Evolutionary conservation across 2,797 vertebrate species (phyloP).

Genomic region (Pseudochirops corinnae): DNA sequence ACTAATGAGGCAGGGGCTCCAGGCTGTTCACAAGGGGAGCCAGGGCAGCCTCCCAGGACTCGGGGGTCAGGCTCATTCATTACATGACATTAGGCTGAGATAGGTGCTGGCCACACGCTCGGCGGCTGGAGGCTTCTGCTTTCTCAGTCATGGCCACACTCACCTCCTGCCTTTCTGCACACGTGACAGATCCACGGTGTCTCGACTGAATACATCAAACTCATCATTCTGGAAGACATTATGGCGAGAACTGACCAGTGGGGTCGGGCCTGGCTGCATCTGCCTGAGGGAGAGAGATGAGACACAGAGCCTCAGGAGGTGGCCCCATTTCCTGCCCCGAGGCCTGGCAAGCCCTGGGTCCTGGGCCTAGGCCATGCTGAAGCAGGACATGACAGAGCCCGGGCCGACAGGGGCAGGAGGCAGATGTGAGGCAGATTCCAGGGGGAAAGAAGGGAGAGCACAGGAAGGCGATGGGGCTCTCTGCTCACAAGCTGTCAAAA

Average conservation of each 20-base stretch:
- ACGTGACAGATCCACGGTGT: slow-evolving; percentile 93
- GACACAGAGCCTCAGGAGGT: background rate
- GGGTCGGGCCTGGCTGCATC: slow-evolving; percentile 87
- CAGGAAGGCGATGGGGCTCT: no score
- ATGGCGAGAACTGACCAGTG: slow-evolving; percentile 88
- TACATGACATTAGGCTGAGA: background rate
- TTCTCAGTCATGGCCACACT: slow-evolving; percentile 56
- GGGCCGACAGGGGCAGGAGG: background rate
- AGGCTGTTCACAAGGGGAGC: background rate
- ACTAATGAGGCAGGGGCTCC: background rate
- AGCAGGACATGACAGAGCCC: background rate
- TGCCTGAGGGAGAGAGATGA: slow-evolving; percentile 82
- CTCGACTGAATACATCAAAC: slow-evolving; percentile 95
- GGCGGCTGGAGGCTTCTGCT: background rate
- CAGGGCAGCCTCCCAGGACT: background rate
- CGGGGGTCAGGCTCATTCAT: background rate
- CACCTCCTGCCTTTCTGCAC: slow-evolving; percentile 96
- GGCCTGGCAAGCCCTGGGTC: background rate
- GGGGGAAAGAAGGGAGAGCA: background rate
- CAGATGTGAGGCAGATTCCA: background rate
- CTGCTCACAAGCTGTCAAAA: background rate
- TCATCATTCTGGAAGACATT: slow-evolving; percentile 96
- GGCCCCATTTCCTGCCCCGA: background rate
- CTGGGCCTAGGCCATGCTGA: no score
- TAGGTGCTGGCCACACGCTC: fast-evolving